phyloP scores from a whole-genome alignment of 2,797 vertebrate genomes.

The Nasua narica region DNA sequence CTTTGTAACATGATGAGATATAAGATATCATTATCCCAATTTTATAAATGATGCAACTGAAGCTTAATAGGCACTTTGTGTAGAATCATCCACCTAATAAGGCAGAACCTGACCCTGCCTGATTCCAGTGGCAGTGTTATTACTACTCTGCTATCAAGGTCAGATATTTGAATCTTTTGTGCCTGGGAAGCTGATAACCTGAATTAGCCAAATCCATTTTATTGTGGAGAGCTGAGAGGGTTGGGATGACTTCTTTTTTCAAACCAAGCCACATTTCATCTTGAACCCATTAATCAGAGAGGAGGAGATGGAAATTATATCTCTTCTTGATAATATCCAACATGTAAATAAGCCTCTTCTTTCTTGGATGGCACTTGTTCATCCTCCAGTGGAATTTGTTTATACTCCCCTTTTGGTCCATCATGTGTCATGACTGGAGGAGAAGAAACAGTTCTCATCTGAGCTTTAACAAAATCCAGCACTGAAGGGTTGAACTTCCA shows the following conservation, averaged over 20 bases:
- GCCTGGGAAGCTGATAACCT: neutral
- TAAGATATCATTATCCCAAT: neutral
- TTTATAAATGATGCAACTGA: neutral
- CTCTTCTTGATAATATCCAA: neutral
- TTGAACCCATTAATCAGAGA: neutral
- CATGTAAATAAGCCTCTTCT: neutral
- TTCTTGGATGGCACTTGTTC: neutral
- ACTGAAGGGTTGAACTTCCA: neutral
- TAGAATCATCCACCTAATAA: neutral
- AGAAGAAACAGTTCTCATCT: neutral
- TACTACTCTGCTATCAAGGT: neutral
- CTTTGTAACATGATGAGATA: neutral
- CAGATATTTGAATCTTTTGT: neutral
- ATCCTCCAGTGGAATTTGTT: neutral
- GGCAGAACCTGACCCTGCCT: neutral
- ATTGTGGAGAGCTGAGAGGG: neutral
- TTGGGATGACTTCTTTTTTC: neutral
- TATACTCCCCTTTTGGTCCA: neutral
- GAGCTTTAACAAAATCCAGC: neutral
- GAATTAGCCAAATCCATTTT: neutral
- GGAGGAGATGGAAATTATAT: neutral
- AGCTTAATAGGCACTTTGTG: neutral
- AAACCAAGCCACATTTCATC: neutral
- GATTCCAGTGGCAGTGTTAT: neutral
- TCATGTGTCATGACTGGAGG: neutral